Evolutionary conservation across 2,113 vertebrate genomes (phyloP), one percentile per base, ranked within the genome.

Genomic region (Morone saxatilis): DNA sequence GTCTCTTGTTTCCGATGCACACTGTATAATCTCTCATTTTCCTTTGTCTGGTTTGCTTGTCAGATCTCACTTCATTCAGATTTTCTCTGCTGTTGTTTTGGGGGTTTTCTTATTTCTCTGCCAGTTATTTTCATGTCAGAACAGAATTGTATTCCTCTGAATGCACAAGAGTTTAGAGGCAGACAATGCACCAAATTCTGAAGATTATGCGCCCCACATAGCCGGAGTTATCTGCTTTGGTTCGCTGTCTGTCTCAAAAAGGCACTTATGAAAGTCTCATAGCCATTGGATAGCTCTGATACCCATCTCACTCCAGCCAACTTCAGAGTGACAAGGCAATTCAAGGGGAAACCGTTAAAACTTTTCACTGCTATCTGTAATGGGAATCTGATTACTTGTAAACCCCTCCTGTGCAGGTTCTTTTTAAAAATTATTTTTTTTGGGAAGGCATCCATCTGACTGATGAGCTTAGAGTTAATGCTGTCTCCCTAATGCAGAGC

Each of bases 321-420:
- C 81, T 65, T 85, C 47, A 57, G 84, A 84, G 59, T 81, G 90
- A 91, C 83, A 51, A 67, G 75, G 71, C 68, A 83, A 73, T 92
- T 78, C 63, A 75, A 74, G 66, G 40, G 60, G 54, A 85, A 77
- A 72, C 47, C 62, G 61, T 73, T 31, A 79, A 76, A 74, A 72
- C 62, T 76, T 82, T 71, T 36, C n/a, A 17, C 56, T 25, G 16
- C 57, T 88, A 87, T 93, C 91, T 92, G 65, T 81, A 91, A 92
- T 89, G 62, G 62, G 88, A 92, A 91, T 91, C 86, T 73, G 86
- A 92, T 89, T 80, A 83, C 82, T 25, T 78, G 84, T 76, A 85
- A 85, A 86, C 19, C 73, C 63, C 66, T 53, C 65, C n/a, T 76
- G 13, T 70, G 40, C 66, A 38, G 11, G 38, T 69, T 45, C 51